A percentile compares a stretch with the other conserved stretches of the same genome.
These are phyloP conservation scores for human (Homo sapiens) DNA, from an alignment of 2,113 vertebrate species.

Conservation along the genomic window DNA sequence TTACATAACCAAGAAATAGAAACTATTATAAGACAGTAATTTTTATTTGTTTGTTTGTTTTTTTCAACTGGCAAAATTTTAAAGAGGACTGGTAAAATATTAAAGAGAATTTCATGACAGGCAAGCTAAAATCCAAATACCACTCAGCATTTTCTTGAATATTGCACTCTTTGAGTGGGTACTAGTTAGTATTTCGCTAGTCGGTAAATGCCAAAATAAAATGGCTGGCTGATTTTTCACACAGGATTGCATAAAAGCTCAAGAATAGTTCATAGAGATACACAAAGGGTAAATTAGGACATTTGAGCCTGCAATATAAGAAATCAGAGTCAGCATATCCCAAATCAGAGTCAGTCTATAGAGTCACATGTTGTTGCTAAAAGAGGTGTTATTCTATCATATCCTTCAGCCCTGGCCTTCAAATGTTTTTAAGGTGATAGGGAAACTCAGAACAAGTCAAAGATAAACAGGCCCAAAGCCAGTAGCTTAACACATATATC, in stretches of 20 bases:
- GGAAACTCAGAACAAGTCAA: slow-evolving; percentile 14
- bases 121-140: background rate
- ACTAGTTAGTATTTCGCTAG: background rate
- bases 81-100: background rate
- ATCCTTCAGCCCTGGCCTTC: background rate
- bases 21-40: background rate
- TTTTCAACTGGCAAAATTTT: background rate
- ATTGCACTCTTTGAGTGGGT: background rate
- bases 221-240: background rate
- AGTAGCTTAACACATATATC: background rate
- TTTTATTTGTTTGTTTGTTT: background rate
- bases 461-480: background rate
- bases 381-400: background rate
- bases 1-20: background rate
- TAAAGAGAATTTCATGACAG: slow-evolving; percentile 13
- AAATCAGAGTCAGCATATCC: background rate
- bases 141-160: background rate
- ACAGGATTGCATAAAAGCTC: background rate
- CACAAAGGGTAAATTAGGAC: background rate
- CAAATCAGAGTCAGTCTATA: background rate
- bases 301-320: background rate
- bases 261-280: background rate
- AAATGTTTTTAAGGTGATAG: background rate
- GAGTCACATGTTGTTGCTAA: background rate
- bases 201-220: slow-evolving; percentile 24